Conservation (phyloP, 2,888 invertebrate species). For the Cataglyphis livida region DNA sequence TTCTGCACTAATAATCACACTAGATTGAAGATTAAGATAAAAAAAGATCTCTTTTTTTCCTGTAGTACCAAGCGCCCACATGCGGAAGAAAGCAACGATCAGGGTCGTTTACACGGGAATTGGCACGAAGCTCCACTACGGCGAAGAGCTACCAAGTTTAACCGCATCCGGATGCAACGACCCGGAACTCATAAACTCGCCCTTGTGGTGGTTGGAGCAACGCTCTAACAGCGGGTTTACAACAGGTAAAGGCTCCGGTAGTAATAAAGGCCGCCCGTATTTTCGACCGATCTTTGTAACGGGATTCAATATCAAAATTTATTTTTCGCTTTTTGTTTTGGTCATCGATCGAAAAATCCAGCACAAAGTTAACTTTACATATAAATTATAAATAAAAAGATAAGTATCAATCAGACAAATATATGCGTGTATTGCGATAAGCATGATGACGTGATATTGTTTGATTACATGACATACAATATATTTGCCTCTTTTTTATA, state of each 20-base stretch:
- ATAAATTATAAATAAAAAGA: background rate
- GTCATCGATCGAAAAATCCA: background rate
- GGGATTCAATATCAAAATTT: background rate
- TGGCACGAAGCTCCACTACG: constrained; percentile 9
- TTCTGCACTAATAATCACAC: constrained; percentile 4
- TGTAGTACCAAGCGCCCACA: constrained; percentile 12
- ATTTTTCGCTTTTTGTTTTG: background rate
- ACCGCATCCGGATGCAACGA: constrained; percentile 32
- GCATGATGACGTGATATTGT: background rate
- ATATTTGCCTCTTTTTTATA: background rate
- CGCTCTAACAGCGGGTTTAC: constrained; percentile 17
- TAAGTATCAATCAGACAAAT: background rate
- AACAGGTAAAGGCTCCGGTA: background rate
- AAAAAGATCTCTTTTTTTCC: background rate
- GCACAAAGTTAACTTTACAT: background rate
- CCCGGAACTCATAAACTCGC: constrained; percentile 22
- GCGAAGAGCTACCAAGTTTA: constrained; percentile 13
- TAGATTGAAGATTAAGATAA: constrained; percentile 1
- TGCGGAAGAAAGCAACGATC: constrained; percentile 10
- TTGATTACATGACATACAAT: background rate
- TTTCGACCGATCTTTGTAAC: background rate
- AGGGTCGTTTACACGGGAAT: constrained; percentile 37
- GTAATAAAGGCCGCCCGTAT: constrained; percentile 11
- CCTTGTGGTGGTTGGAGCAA: constrained; percentile 17
- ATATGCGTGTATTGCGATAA: background rate